These are phyloP conservation scores for Castor canadensis DNA, from an alignment of 2,113 vertebrate species.

Conservation along the genomic window DNA sequence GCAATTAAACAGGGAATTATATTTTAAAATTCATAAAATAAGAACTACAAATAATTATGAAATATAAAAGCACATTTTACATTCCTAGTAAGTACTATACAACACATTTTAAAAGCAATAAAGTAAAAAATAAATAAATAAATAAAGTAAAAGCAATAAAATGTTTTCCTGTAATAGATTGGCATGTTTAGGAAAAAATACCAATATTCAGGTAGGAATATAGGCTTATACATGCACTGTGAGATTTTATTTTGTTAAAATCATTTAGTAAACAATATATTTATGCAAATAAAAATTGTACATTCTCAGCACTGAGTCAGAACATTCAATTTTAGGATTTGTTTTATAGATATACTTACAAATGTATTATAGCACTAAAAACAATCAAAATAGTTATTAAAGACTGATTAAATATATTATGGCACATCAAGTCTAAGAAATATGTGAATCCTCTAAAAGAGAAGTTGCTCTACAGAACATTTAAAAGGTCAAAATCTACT, in stretches of 20 bases:
- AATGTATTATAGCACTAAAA: neutral
- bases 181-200: neutral
- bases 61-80: neutral
- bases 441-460: neutral
- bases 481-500: neutral
- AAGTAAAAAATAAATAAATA: neutral
- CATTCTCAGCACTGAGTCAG: neutral
- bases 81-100: neutral
- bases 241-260: neutral
- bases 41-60: conserved; percentile 15
- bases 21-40: neutral
- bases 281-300: conserved; percentile 8
- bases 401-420: conserved; percentile 8
- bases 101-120: neutral
- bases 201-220: neutral
- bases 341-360: neutral
- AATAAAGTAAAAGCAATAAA: neutral
- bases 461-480: neutral
- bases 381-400: neutral
- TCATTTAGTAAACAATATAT: neutral
- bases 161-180: neutral
- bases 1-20: neutral
- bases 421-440: neutral
- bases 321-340: neutral
- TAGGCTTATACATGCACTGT: neutral